Evolutionary conservation across 2,888 invertebrate genomes (phyloP).

Genomic region (Hypomecis punctinalis): DNA sequence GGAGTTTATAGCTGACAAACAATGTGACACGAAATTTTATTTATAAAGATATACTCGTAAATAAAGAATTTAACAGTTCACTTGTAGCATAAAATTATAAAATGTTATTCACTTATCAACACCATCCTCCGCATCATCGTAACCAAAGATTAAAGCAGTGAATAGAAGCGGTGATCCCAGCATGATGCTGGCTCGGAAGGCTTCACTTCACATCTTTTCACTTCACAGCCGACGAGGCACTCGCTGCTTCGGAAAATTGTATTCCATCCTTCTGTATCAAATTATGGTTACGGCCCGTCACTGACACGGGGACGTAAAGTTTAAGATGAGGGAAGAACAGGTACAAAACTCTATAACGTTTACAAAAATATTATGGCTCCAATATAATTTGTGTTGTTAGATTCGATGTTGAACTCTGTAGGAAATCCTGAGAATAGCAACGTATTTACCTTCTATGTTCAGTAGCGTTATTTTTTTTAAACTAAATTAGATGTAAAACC

Average conservation of each 20-base stretch:
- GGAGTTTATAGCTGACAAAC: no score
- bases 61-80: no score
- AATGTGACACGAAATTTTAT: no score
- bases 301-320: conserved; percentile 12
- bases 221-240: conserved; percentile 32
- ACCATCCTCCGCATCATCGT: not conserved
- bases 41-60: no score
- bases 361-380: no score
- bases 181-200: conserved; percentile 1
- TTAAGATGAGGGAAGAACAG: not conserved
- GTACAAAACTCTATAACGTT: not conserved
- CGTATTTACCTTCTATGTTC: no score
- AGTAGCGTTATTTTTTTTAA: no score
- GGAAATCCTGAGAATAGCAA: no score
- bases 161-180: conserved; percentile 10
- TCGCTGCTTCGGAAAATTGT: conserved; percentile 46
- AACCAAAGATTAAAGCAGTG: not conserved
- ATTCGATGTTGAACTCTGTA: no score
- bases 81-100: no score
- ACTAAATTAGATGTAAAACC: no score
- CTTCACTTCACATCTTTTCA: conserved; percentile 16
- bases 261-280: conserved; percentile 31
- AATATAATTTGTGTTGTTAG: no score
- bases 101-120: conserved; percentile 3
- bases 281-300: conserved; percentile 25